Conservation (phyloP, 2,888 invertebrate genomes). For the Heliconius aoede region DNA sequence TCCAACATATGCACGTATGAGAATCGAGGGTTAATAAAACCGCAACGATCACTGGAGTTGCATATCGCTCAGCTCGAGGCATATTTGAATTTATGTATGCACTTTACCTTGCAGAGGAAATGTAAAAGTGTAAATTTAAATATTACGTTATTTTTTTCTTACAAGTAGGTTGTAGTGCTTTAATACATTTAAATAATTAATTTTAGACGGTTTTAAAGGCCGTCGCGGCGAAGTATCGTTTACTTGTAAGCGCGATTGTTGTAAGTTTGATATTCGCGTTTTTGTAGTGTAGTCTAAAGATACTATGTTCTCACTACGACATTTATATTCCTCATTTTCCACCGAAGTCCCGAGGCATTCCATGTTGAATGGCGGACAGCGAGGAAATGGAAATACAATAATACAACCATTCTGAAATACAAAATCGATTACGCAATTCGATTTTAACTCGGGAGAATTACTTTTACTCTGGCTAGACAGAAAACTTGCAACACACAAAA, state of each 20-base stretch:
- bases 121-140: slow-evolving; percentile 13
- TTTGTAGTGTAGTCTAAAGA: too few species aligned
- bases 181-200: neutral
- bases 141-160: neutral
- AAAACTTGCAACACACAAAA: too few species aligned
- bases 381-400: too few species aligned
- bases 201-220: too few species aligned
- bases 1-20: neutral
- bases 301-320: too few species aligned
- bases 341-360: too few species aligned
- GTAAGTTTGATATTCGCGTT: too few species aligned
- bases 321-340: too few species aligned
- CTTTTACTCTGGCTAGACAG: neutral
- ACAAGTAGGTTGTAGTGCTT: neutral
- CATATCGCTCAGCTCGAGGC: slow-evolving; percentile 18
- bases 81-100: slow-evolving; percentile 16
- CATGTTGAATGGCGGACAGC: too few species aligned
- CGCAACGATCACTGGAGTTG: slow-evolving; percentile 26
- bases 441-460: neutral
- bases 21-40: slow-evolving; percentile 22
- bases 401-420: too few species aligned
- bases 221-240: neutral
- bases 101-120: neutral
- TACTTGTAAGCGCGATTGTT: neutral
- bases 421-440: neutral